A percentile compares a stretch with the other conserved stretches of the same genome.
Evolutionary conservation across 2,888 invertebrate genomes (phyloP).

Genomic region (Mellilla xanthometata): DNA sequence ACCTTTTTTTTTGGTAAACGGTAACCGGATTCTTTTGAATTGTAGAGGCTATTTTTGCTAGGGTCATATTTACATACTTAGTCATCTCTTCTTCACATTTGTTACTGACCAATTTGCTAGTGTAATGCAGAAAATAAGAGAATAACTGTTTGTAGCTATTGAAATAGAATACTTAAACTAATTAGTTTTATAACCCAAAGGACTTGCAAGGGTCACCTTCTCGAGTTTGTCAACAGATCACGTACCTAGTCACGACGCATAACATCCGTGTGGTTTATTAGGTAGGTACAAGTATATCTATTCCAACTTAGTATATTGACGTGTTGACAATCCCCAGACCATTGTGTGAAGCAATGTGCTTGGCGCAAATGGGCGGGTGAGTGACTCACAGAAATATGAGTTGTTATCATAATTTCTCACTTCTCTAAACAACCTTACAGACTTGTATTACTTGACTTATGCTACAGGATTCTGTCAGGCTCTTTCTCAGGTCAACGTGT

Average conservation of each 20-base stretch:
- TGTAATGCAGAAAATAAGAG: no score
- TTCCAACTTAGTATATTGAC: constrained; percentile 2
- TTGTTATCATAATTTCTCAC: background rate
- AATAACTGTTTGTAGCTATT: no score
- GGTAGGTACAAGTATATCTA: background rate
- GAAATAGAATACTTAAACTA: no score
- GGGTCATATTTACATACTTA: no score
- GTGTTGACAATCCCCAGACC: constrained; percentile 12
- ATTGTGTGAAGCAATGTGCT: constrained; percentile 21
- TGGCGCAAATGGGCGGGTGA: constrained; percentile 12
- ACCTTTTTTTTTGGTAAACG: constrained; percentile 1
- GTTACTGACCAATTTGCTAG: no score
- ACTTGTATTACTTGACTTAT: no score
- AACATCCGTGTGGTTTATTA: background rate
- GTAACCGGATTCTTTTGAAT: background rate
- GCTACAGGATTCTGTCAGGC: background rate
- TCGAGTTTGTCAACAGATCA: constrained; percentile 1
- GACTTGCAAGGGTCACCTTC: constrained; percentile 13
- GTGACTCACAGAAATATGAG: constrained; percentile 17
- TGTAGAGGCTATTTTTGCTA: background rate
- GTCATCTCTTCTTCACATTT: no score
- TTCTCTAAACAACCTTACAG: no score
- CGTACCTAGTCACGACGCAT: background rate
- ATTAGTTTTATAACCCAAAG: background rate
- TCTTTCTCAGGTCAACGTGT: background rate